Percentiles rank a stretch among this genome's conserved stretches.
These are phyloP conservation scores for Gryllus longicercus DNA, from an alignment of 2,888 invertebrate species.

Conservation along the genomic window DNA sequence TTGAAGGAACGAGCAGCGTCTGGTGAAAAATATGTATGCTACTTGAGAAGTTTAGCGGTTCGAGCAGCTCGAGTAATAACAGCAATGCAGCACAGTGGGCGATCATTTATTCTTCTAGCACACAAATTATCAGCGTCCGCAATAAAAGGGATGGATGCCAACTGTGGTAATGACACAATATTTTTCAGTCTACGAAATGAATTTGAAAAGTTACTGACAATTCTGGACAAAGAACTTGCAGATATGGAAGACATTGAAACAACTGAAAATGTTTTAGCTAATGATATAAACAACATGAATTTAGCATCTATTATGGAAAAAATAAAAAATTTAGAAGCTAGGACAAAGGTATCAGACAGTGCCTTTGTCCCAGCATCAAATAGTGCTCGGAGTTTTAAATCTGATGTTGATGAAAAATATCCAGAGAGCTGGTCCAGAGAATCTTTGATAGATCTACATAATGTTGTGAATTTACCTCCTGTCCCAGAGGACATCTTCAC, in stretches of 20 bases:
- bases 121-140: conserved; percentile 43
- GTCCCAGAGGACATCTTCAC: conserved; percentile 52
- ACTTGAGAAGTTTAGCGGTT: conserved; percentile 45
- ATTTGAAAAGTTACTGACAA: conserved; percentile 44
- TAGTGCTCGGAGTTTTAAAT: conserved; percentile 45
- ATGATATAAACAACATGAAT: conserved; percentile 36
- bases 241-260: conserved; percentile 44
- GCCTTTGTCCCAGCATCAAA: conserved; percentile 40
- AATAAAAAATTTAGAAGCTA: conserved; percentile 45
- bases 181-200: conserved; percentile 41
- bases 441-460: conserved; percentile 49
- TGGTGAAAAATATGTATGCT: conserved; percentile 47
- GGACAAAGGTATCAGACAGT: conserved; percentile 39
- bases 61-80: conserved; percentile 45
- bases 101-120: conserved; percentile 44
- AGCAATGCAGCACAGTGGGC: conserved; percentile 45
- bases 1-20: conserved; percentile 45
- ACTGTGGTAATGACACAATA: conserved; percentile 36
- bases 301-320: conserved; percentile 44
- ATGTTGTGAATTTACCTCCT: conserved; percentile 48
- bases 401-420: conserved; percentile 51
- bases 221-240: conserved; percentile 46
- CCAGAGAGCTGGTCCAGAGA: conserved; percentile 51
- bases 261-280: conserved; percentile 37
- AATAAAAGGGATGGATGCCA: conserved; percentile 40